A percentile compares a stretch with the other conserved stretches of the same genome.
Conservation (phyloP, 2,888 invertebrate genomes). For the Calameuta filiformis region DNA sequence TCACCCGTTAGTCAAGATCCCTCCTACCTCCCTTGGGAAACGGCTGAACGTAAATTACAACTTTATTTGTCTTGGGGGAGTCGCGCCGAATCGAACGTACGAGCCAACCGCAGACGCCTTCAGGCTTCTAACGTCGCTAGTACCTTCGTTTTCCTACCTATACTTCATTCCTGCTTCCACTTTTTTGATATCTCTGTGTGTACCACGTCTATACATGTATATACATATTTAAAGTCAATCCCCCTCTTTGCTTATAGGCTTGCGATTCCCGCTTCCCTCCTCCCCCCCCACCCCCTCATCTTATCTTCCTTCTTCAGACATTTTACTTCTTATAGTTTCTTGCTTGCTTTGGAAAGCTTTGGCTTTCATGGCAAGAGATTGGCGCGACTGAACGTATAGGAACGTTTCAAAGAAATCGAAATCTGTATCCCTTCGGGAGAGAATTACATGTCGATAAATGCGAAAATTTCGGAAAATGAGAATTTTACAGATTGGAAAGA, state of each 20-base stretch:
- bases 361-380: background rate
- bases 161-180: background rate
- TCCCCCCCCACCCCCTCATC: too few relatives aligned
- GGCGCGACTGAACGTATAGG: background rate
- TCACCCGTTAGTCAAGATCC: slow-evolving; percentile 1
- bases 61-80: slow-evolving; percentile 34
- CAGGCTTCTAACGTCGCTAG: background rate
- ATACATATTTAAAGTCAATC: background rate
- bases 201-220: background rate
- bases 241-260: background rate
- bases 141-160: background rate
- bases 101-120: background rate
- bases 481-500: background rate
- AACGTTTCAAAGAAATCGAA: background rate
- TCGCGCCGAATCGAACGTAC: background rate
- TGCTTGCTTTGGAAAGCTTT: background rate
- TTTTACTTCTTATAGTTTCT: background rate
- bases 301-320: background rate
- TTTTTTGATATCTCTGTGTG: background rate
- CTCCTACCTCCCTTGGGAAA: slow-evolving; percentile 24
- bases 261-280: background rate
- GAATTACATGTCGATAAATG: background rate
- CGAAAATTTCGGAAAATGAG: background rate
- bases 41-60: slow-evolving; percentile 38
- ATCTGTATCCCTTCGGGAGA: background rate